Base-by-base conservation (phyloP, 2,113 vertebrate genomes). In the Catharus bicknelli region DNA sequence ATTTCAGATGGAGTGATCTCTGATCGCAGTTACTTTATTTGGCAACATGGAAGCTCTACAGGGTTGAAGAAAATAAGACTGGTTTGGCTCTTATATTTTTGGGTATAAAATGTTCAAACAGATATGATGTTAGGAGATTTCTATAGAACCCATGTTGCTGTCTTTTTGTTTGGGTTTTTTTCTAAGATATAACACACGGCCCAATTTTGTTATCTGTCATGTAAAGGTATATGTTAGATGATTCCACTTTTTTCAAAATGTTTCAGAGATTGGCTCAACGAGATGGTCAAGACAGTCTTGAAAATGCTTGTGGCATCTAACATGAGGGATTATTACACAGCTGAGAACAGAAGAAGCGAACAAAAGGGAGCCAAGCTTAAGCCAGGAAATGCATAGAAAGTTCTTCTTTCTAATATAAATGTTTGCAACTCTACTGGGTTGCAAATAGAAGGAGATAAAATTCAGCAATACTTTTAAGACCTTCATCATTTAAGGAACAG, bases 141-240 rank as follows among this genome's bases (percentile, higher is more conserved):
- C 32, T 68, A 64, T 1, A 45, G 27, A 82, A 57, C 7, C 48
- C 0, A 0, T 23, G 8, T 29, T 59, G 9, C 5, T 22, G 5
- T 2, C 45, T n/a, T 43, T 36, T 38, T 54, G 8, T 21, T 16
- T 32, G 4, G 5, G 4, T 2, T 16, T 42, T 62, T 77, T 83
- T 73, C 79, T 34, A 36, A 63, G 43, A 14, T 36, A 43, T 0
- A 79, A 50, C 18, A 59, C 16, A n/a, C 0, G 1, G 11, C 13
- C 30, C 34, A 16, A 13, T 83, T 80, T 77, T 83, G 9, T 57
- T 77, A n/a, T 29, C 22, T 66, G 13, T 30, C 32, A 43, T 10
- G 10, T n/a, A 63, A 75, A 85, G 20, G 36, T 27, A n/a, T 17
- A 59, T 8, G 29, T 55, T 63, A 53, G 26, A 58, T 47, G 30